Evolutionary conservation across 1,140 invertebrate species (phyloP), one percentile per base, ranked within the genome.

Genomic region (Stenopsyche tienmushanensis): DNA sequence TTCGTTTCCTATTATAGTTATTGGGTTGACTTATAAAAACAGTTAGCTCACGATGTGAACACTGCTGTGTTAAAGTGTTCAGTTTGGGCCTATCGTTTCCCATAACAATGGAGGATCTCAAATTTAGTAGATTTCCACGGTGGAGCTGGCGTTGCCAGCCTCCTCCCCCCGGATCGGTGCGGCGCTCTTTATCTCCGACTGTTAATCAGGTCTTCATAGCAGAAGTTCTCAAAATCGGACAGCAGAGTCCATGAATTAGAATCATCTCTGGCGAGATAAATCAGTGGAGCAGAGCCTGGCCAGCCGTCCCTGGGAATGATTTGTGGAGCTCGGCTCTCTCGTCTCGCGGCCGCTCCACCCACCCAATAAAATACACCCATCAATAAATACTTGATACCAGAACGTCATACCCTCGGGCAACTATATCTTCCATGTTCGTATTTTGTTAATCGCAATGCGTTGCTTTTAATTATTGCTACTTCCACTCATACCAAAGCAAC

Each of bases 311-410:
- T 34, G 44, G 26, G 13, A 42, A 66, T 70, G 68, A 70, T 70
- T 70, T 70, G 68, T 70, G 68, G 64, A 44, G 21, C 42, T 39
- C 8, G 25, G 45, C 23, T n/a, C n/a, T n/a, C 58, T 58, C 25
- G 17, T 65, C 44, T 34, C 23, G 23, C 13, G 26, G 17, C 55
- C 47, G 64, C 67, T 60, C 63, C 55, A 65, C 64, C 67, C 60
- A 44, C 26, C 62, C 64, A 59, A 66, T 69, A 70, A 66, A 64
- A 66, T 52, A 66, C 60, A 64, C 68, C 68, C 68, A 70, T 70
- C 68, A 70, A 70, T 66, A 66, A 64, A 66, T 66, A 66, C 66
- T 64, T 59, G 59, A 59, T 41, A 41, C 54, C 54, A 23, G 62
- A 55, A 67, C 55, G 62, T 50, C 57, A 55, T 53, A 17, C 59